These are phyloP conservation scores for Aldrovandia affinis DNA, from an alignment of 2,797 vertebrate species.

Conservation along the genomic window DNA sequence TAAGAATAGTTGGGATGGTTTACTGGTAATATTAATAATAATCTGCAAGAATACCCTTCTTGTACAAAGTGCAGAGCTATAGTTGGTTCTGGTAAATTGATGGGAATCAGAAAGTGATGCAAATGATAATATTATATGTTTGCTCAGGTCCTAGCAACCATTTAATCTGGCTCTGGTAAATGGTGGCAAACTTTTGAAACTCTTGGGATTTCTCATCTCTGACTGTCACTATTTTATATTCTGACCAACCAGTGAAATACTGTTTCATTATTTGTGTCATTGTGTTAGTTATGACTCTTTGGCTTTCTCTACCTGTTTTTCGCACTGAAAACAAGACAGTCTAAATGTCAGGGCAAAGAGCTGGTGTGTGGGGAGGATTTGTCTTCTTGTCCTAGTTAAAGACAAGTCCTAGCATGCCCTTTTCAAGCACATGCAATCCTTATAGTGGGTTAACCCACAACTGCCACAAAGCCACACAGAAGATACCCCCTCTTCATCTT, in stretches of 20 bases:
- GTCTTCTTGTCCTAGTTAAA: not conserved
- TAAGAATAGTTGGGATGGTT: not conserved
- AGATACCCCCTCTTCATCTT: not conserved
- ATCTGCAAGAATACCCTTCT: not conserved
- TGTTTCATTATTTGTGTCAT: conserved; percentile 13
- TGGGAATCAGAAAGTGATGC: not conserved
- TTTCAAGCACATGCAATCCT: not conserved
- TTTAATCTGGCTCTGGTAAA: not conserved
- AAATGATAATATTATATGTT: not conserved
- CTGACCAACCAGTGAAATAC: not conserved
- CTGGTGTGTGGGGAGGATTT: not conserved
- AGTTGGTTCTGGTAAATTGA: not conserved
- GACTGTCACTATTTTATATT: conserved; percentile 7
- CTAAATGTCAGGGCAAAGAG: not conserved
- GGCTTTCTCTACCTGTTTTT: not conserved
- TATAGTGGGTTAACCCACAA: not conserved
- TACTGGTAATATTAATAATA: not conserved
- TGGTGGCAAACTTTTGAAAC: not conserved
- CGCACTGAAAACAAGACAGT: not conserved
- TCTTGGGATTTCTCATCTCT: not conserved
- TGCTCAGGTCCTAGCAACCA: not conserved
- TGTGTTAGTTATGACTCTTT: conserved; percentile 9
- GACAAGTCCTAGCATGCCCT: not conserved
- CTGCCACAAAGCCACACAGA: not conserved
- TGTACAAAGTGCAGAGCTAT: not conserved